phyloP scores from a whole-genome alignment of 2,888 invertebrate species.

The Noctua comes region DNA sequence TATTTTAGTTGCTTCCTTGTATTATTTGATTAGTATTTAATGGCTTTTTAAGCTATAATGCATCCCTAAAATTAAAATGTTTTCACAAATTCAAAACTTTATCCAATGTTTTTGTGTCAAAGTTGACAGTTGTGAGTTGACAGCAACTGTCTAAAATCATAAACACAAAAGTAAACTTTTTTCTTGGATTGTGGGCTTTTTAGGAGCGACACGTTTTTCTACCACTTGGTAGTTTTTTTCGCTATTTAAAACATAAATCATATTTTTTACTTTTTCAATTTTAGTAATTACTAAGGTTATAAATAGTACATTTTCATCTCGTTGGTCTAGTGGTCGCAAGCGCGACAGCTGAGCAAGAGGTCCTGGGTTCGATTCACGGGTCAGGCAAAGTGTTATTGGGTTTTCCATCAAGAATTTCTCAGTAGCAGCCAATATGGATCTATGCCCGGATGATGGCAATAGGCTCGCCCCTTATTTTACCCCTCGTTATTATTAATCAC shows the following conservation, averaged over 20 bases:
- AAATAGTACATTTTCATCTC: too few species aligned
- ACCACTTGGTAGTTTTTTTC: not conserved
- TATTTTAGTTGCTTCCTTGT: not conserved
- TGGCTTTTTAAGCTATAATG: not conserved
- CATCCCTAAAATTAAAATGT: not conserved
- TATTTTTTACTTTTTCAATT: not conserved
- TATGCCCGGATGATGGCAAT: too few species aligned
- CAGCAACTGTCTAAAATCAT: not conserved
- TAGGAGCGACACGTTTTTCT: not conserved
- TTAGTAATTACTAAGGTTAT: not conserved
- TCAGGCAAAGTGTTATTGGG: too few species aligned
- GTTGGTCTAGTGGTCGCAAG: too few species aligned
- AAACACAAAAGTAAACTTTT: not conserved
- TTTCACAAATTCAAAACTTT: slow-evolving; percentile 31
- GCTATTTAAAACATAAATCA: too few species aligned
- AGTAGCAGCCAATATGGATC: too few species aligned
- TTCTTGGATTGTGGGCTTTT: not conserved
- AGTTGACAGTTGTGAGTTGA: slow-evolving; percentile 26
- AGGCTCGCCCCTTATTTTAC: too few species aligned
- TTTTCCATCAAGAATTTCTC: too few species aligned
- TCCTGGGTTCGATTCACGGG: too few species aligned
- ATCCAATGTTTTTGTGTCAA: slow-evolving; percentile 26
- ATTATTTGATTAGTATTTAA: not conserved
- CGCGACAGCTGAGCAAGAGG: too few species aligned
- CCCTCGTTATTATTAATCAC: too few species aligned